phyloP scores from a whole-genome alignment of 2,888 invertebrate genomes.

The Pristionchus arcanus region DNA sequence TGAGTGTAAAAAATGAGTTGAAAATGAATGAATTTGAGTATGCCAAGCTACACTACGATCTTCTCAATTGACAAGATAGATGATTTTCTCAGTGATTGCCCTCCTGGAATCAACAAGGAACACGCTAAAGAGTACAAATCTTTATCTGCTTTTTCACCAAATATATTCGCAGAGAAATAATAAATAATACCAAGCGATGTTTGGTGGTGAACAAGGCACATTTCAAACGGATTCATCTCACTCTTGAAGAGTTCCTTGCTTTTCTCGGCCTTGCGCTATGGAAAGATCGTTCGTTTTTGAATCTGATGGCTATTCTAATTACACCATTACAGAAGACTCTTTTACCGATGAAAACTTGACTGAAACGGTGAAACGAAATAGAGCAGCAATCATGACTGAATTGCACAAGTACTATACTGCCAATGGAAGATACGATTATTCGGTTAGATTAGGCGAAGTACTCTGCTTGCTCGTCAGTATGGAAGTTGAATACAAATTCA shows the following conservation, averaged over 20 bases:
- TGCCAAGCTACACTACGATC: not conserved
- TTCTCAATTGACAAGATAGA: not conserved
- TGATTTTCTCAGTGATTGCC: not conserved
- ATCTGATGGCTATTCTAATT: not conserved
- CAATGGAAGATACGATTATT: not conserved
- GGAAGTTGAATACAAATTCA: not conserved
- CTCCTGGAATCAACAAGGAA: not conserved
- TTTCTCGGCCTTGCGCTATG: not conserved
- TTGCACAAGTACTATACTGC: not conserved
- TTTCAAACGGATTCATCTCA: not conserved
- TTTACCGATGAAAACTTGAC: not conserved
- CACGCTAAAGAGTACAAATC: not conserved
- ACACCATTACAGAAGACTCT: not conserved
- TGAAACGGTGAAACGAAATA: not conserved
- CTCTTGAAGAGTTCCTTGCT: not conserved
- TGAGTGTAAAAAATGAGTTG: not conserved
- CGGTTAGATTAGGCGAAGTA: not conserved
- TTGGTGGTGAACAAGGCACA: not conserved
- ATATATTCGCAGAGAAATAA: not conserved
- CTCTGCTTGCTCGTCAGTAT: slow-evolving; percentile 16
- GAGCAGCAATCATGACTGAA: not conserved
- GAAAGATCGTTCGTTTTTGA: not conserved
- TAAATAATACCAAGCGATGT: not conserved
- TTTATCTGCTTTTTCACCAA: too few species aligned
- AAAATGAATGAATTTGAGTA: not conserved